Evolutionary conservation across 1,140 invertebrate genomes (phyloP).

Genomic region (Listronotus oregonensis): DNA sequence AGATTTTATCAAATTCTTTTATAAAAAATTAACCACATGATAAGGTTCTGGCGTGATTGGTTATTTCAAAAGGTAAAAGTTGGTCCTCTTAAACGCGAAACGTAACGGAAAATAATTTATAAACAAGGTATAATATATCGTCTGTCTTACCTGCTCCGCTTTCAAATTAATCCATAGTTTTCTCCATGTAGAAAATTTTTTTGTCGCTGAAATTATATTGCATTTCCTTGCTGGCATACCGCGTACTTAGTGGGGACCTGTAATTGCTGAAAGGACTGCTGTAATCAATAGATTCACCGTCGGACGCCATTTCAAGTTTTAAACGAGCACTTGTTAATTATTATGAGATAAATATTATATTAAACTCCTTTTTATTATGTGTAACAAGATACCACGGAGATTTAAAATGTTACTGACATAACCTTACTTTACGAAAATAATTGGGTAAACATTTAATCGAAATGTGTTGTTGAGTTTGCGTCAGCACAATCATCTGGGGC

Average conservation of each 20-base stretch:
- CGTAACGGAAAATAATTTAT: too few species aligned
- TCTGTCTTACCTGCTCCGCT: constrained; percentile 80
- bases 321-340: neutral
- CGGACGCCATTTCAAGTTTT: constrained; percentile 17
- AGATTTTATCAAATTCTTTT: too few species aligned
- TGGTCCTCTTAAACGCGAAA: too few species aligned
- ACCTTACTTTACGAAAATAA: neutral
- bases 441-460: too few species aligned
- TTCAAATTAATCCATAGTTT: constrained; percentile 88
- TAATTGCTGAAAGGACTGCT: constrained; percentile 60
- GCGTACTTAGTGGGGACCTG: constrained; percentile 80
- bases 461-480: too few species aligned
- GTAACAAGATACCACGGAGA: too few species aligned
- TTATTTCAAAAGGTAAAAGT: too few species aligned
- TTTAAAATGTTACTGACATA: constrained; percentile 3
- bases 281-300: constrained; percentile 29
- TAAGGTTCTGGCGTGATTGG: too few species aligned
- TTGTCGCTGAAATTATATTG: constrained; percentile 92
- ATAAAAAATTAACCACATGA: too few species aligned
- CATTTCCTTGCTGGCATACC: constrained; percentile 97
- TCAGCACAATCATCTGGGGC: too few species aligned
- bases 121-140: too few species aligned
- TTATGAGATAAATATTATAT: neutral
- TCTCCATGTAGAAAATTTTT: constrained; percentile 93
- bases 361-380: too few species aligned